Percentiles rank a stretch among this genome's conserved stretches.
These are phyloP conservation scores for Denticeps clupeoides DNA, from an alignment of 2,797 vertebrate genomes.

Conservation along the genomic window DNA sequence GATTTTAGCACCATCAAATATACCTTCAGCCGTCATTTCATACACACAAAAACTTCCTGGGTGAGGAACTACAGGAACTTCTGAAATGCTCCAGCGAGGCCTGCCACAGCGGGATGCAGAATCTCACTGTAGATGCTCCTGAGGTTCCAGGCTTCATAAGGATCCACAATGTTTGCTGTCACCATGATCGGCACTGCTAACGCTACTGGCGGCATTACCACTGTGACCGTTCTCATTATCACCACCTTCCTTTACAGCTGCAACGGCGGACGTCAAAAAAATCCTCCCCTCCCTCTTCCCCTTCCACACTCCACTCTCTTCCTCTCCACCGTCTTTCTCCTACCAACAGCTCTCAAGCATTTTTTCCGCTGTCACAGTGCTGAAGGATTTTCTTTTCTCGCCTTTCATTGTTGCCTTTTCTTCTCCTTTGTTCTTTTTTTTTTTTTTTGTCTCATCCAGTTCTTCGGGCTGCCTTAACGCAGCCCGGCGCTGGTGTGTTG, in stretches of 20 bases:
- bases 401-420: not conserved
- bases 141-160: slow-evolving; percentile 8
- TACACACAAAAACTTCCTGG: no score
- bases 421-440: slow-evolving; percentile 17
- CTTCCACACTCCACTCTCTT: no score
- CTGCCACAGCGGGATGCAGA: no score
- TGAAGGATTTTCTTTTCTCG: not conserved
- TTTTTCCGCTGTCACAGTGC: slow-evolving; percentile 3
- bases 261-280: no score
- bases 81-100: no score
- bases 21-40: no score
- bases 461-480: slow-evolving; percentile 10
- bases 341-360: slow-evolving; percentile 1
- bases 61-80: no score
- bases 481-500: slow-evolving; percentile 27
- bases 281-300: not conserved
- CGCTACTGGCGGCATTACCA: slow-evolving; percentile 9
- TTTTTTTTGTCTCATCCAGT: not conserved
- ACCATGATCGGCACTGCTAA: slow-evolving; percentile 9
- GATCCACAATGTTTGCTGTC: slow-evolving; percentile 20
- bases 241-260: no score
- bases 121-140: no score
- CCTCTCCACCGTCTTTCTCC: no score
- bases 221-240: not conserved
- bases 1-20: no score